Evolutionary conservation across 2,888 invertebrate species (phyloP).

Genomic region (Scrobipalpa costella): DNA sequence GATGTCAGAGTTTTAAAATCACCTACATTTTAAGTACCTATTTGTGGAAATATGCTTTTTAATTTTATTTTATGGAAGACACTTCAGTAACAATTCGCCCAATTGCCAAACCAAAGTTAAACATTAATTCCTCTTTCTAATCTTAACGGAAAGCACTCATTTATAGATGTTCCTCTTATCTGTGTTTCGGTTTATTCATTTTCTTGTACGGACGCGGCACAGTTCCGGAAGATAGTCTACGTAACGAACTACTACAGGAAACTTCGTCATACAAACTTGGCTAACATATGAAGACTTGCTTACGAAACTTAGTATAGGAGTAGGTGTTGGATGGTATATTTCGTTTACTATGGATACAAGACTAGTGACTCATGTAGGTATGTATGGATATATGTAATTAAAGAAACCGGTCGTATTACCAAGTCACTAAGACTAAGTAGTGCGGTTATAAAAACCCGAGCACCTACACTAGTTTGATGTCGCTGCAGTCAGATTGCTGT

Average conservation of each 20-base stretch:
- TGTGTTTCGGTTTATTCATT: slow-evolving; percentile 15
- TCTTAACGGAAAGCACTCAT: slow-evolving; percentile 1
- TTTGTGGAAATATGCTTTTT: no score
- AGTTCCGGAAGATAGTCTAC: slow-evolving; percentile 6
- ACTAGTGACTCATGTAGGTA: not conserved
- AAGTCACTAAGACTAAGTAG: not conserved
- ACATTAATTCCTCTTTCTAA: not conserved
- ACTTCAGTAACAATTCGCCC: not conserved
- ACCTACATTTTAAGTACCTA: no score
- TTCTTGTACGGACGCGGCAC: slow-evolving; percentile 13
- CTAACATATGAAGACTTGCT: slow-evolving; percentile 27
- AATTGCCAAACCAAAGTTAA: not conserved
- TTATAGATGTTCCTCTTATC: slow-evolving; percentile 5
- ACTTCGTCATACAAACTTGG: slow-evolving; percentile 24
- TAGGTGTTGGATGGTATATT: slow-evolving; percentile 2
- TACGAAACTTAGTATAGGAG: slow-evolving; percentile 17
- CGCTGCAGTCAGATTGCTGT: not conserved
- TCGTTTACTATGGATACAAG: not conserved
- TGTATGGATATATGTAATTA: not conserved
- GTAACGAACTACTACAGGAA: slow-evolving; percentile 21
- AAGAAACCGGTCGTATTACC: not conserved
- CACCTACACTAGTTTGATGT: not conserved
- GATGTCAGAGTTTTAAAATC: no score
- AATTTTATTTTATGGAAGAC: not conserved
- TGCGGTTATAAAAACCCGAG: not conserved